These are phyloP conservation scores for Corapipo altera DNA, from an alignment of 2,113 vertebrate species.

Conservation along the genomic window DNA sequence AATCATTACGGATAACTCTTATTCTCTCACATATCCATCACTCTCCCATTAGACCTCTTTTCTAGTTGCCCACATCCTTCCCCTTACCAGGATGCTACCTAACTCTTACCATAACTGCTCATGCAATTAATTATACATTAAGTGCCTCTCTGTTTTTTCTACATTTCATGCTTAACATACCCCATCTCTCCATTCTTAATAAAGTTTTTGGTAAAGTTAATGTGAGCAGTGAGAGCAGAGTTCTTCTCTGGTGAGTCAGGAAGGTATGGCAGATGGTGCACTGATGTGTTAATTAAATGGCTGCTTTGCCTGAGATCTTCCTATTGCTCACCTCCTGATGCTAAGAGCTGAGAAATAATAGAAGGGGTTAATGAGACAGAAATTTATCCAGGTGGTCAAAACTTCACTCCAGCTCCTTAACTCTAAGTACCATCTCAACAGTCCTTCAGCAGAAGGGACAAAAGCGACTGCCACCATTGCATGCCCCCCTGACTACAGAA, in stretches of 20 bases:
- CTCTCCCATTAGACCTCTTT: background rate
- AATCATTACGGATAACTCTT: background rate
- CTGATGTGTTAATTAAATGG: slow-evolving; percentile 37
- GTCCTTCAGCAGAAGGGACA: background rate
- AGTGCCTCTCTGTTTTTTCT: background rate
- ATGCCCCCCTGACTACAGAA: background rate
- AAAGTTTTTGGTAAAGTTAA: background rate
- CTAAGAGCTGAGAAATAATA: background rate
- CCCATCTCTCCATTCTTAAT: background rate
- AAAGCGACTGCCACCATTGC: background rate
- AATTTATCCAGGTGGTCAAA: background rate
- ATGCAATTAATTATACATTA: background rate
- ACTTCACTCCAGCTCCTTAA: background rate
- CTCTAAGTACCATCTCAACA: background rate
- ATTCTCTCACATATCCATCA: background rate
- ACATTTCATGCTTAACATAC: background rate
- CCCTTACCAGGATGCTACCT: background rate
- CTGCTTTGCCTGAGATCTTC: background rate
- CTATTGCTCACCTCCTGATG: background rate
- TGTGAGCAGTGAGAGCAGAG: background rate
- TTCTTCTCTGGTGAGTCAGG: background rate
- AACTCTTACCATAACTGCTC: background rate
- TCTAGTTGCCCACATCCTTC: background rate
- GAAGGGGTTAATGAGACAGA: slow-evolving; percentile 38
- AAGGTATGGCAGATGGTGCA: slow-evolving; percentile 4